Evolutionary conservation across 1,140 invertebrate species (phyloP), one percentile per base, ranked within the genome.

Genomic region (Xylocopa sonorina): DNA sequence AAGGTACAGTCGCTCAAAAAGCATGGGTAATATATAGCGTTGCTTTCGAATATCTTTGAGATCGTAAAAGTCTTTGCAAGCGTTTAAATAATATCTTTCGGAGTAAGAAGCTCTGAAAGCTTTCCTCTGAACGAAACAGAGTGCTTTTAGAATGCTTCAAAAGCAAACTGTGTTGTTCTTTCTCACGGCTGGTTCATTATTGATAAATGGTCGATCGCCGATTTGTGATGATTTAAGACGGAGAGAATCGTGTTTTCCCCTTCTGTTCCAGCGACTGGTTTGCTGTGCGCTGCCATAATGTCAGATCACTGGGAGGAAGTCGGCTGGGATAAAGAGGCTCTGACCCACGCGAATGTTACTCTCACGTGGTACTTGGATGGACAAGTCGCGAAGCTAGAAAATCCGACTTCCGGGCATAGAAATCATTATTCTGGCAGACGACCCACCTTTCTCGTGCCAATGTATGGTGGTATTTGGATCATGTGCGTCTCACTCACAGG

Each of bases 381-480:
- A 4, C 89, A 89, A 58, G 92, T 91, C 9, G 90, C 89, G 3
- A 84, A 84, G 76, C 27, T 91, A 7, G 85, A 88, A 9, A n/a
- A n/a, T n/a, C 50, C 66, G 41, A 48, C 38, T 91, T 0, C 93
- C 94, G 68, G 92, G 93, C 38, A 96, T 34, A 83, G 51, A 53
- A 68, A 80, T 69, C 82, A 82, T 68, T 82, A 87, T 67, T 29
- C 72, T 34, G 51, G 43, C 53, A 79, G 73, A 94, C 94, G 93
- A 87, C 83, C 60, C 18, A 83, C 79, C 38, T 97, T 97, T 89
- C 90, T 97, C 16, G 96, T 97, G 0, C 96, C 97, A 1, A 96
- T 97, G 95, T 96, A 97, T 81, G 96, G 96, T 2, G 97, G 97
- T 1, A 97, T 97, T 83, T 97, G 97, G 97, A 97, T 96, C 0